A percentile compares a stretch with the other conserved stretches of the same genome.
Conservation (phyloP, 2,888 invertebrate species). For the Calameuta pallipes region DNA sequence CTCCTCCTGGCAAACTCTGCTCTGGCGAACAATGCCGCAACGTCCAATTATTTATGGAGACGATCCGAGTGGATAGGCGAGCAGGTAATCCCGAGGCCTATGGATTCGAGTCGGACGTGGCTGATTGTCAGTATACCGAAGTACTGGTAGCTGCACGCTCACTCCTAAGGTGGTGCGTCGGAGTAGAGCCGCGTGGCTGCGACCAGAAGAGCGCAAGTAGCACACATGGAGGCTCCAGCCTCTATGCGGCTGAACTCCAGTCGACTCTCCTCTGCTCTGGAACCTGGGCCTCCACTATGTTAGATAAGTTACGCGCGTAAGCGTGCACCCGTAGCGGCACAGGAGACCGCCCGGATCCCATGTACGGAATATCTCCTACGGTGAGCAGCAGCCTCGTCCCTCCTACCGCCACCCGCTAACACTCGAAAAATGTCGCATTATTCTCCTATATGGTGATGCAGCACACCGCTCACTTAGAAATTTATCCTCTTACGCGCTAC, state of each 20-base stretch:
- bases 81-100: too few species aligned
- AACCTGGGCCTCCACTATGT: too few species aligned
- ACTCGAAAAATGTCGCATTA: slow-evolving; percentile 57
- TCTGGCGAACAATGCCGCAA: not conserved
- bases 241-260: too few species aligned
- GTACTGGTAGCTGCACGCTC: too few species aligned
- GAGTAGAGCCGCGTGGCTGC: too few species aligned
- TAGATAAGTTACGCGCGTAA: slow-evolving; percentile 30
- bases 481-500: slow-evolving; percentile 41
- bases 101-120: slow-evolving; percentile 5
- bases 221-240: too few species aligned
- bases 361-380: slow-evolving; percentile 53
- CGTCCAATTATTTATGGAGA: slow-evolving; percentile 48
- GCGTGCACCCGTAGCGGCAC: slow-evolving; percentile 16
- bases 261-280: not conserved
- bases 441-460: slow-evolving; percentile 62
- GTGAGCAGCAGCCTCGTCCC: slow-evolving; percentile 39
- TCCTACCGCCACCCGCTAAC: slow-evolving; percentile 23
- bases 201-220: too few species aligned
- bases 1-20: not conserved
- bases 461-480: slow-evolving; percentile 55
- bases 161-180: too few species aligned
- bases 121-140: not conserved
- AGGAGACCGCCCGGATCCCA: slow-evolving; percentile 33
- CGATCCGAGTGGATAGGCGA: slow-evolving; percentile 22